phyloP scores from a whole-genome alignment of 2,888 invertebrate genomes.

The Cosmopolites sordidus region DNA sequence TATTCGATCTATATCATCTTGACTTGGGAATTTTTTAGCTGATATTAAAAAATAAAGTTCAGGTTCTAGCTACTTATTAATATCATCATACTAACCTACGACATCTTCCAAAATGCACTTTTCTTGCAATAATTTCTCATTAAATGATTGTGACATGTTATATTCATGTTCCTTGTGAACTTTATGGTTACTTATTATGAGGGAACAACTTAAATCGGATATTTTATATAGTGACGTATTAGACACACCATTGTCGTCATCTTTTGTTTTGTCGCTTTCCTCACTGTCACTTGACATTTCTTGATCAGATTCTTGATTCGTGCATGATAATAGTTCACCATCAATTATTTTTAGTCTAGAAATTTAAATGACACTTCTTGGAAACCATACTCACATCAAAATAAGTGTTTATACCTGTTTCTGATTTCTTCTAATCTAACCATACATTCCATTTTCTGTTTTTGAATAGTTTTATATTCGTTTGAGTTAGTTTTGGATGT shows the following conservation, averaged over 20 bases:
- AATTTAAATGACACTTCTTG: no score
- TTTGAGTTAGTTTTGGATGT: slow-evolving; percentile 63
- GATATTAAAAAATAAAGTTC: slow-evolving; percentile 13
- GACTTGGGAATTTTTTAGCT: slow-evolving; percentile 58
- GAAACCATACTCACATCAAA: no score
- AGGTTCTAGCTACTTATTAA: background rate
- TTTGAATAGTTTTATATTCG: slow-evolving; percentile 66
- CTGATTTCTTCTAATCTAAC: slow-evolving; percentile 37
- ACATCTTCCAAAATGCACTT: slow-evolving; percentile 45
- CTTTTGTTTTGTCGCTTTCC: slow-evolving; percentile 51
- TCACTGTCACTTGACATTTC: slow-evolving; percentile 50
- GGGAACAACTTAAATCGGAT: slow-evolving; percentile 45
- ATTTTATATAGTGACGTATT: slow-evolving; percentile 32
- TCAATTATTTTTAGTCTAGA: slow-evolving; percentile 58
- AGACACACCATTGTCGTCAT: slow-evolving; percentile 44
- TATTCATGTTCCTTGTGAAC: slow-evolving; percentile 36
- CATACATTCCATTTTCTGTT: slow-evolving; percentile 57
- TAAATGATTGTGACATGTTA: slow-evolving; percentile 48
- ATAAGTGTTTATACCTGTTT: slow-evolving; percentile 9
- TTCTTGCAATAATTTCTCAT: slow-evolving; percentile 47
- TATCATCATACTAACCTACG: slow-evolving; percentile 33
- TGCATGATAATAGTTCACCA: slow-evolving; percentile 54
- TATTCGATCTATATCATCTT: slow-evolving; percentile 82
- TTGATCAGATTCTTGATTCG: slow-evolving; percentile 45
- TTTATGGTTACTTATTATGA: slow-evolving; percentile 41